Percentiles rank a stretch among this genome's conserved stretches.
Conservation (phyloP, 1,140 invertebrate species). For the Drosophila kanapiae region DNA sequence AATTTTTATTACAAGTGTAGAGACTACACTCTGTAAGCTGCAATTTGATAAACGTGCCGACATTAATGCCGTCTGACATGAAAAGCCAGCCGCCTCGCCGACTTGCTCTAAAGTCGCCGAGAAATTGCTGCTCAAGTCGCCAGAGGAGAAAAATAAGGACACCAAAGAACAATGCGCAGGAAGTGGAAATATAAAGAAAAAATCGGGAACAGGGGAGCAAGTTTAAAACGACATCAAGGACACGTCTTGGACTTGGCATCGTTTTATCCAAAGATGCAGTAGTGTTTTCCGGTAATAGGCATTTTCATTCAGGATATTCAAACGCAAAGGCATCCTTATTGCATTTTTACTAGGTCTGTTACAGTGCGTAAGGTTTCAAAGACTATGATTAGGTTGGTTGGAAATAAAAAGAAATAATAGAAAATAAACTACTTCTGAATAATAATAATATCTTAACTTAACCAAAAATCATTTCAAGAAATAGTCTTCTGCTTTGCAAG, state of each 20-base stretch:
- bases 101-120: slow-evolving; percentile 12
- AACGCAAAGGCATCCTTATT: slow-evolving; percentile 2
- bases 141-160: slow-evolving; percentile 31
- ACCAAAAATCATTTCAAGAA: not conserved
- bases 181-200: not conserved
- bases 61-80: slow-evolving; percentile 71
- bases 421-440: not conserved
- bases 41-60: slow-evolving; percentile 77
- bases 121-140: slow-evolving; percentile 44
- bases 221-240: slow-evolving; percentile 26
- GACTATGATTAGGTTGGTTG: not conserved
- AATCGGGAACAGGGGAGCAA: slow-evolving; percentile 8
- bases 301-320: slow-evolving; percentile 3
- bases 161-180: slow-evolving; percentile 6
- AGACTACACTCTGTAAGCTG: slow-evolving; percentile 39
- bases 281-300: not conserved
- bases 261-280: slow-evolving; percentile 4
- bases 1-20: slow-evolving; percentile 2
- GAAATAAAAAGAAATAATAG: too few relatives aligned
- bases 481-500: not conserved
- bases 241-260: slow-evolving; percentile 9
- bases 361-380: slow-evolving; percentile 12
- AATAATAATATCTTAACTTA: too few relatives aligned
- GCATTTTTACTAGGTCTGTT: slow-evolving; percentile 5
- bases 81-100: slow-evolving; percentile 50